Base-by-base conservation (phyloP, 1,140 invertebrate species). In the Trichonephila clavipes region DNA sequence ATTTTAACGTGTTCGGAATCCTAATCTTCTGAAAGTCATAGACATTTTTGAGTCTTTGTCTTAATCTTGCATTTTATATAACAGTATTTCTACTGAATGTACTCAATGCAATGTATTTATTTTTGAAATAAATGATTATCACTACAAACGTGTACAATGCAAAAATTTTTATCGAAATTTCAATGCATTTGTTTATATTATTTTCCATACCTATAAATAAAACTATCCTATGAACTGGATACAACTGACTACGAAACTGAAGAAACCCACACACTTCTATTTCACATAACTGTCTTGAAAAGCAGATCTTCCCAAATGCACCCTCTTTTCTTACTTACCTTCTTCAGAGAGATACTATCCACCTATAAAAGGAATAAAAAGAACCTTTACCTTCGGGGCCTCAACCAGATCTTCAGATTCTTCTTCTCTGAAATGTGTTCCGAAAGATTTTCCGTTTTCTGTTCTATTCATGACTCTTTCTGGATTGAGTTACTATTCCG, bases 401-500 rank as follows among this genome's bases (percentile, higher is more conserved):
- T 72, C 24, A 58, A 51, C 82, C 82, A n/a, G 82, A 85, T 59
- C 28, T 14, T 77, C 28, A 16, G 28, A 77, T 77, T 77, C 69
- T 28, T 19, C 69, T 77, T 1, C 1, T n/a, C 44, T 40, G 61
- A 40, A 66, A 88, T 64, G 62, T 61, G 28, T 88, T 87, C 28
- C 59, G 24, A 14, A 34, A 87, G 85, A 64, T 87, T 87, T 88
- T 66, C 61, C 86, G 12, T 77, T 77, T 72, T 77, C 28, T 77
- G 69, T 88, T 88, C 61, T 66, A 88, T 88, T 88, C 86, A 66
- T 44, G 86, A 59, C 10, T 21, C 10, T 66, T 5, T 66, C 16
- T 64, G 86, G 34, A 88, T 88, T 66, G 86, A 66, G 86, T 88
- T 88, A 88, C 59, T 28, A 85, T 88, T 18, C 21, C 82, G 28